Base-by-base conservation (phyloP, 2,797 vertebrate genomes). In the Pipistrellus kuhlii region DNA sequence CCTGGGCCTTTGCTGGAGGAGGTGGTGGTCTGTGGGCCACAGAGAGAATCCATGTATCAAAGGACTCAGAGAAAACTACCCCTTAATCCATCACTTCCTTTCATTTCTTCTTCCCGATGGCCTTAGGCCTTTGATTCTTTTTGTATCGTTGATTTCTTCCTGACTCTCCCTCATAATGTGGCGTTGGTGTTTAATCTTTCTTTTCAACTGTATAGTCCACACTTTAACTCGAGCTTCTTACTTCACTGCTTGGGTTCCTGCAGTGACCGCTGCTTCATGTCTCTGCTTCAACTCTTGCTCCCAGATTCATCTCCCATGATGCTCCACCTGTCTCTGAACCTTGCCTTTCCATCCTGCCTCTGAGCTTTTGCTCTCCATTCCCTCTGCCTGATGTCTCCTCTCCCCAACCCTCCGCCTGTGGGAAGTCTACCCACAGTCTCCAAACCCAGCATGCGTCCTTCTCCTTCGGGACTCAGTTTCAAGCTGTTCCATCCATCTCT, bases 381-480 rank as follows among this genome's bases (percentile, higher is more conserved):
- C 57, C 21, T 62, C 44, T 44, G n/a, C 20, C 41, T 20, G 17
- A 6, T 9, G 20, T 30, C 13, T 9, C 55, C 2, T 53, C 48
- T 48, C 13, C 4, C 4, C 25, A 12, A 51, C 2, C 53, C 2
- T 30, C 17, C 69, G 11, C 1, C 44, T 44, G 0, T 10, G 1
- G 6, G 25, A 48, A 46, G 68, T 59, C 41, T 25, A 2, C 73
- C 8, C 9, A 0, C 7, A 18, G 35, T 27, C n/a, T 57, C 27
- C 46, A 30, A 48, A 8, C 32, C n/a, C 53, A 12, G 17, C 71
- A 18, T n/a, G 27, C 2, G 2, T 2, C 23, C 78, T 69, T 38
- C 38, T 64, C 35, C 66, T 77, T 23, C 69, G 68, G 21, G 41
- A 55, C 23, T 38, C 30, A 35, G 53, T 85, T 64, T 20, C 23